These are phyloP conservation scores for Neopipo cinnamomea DNA, from an alignment of 2,113 vertebrate species.

Conservation along the genomic window DNA sequence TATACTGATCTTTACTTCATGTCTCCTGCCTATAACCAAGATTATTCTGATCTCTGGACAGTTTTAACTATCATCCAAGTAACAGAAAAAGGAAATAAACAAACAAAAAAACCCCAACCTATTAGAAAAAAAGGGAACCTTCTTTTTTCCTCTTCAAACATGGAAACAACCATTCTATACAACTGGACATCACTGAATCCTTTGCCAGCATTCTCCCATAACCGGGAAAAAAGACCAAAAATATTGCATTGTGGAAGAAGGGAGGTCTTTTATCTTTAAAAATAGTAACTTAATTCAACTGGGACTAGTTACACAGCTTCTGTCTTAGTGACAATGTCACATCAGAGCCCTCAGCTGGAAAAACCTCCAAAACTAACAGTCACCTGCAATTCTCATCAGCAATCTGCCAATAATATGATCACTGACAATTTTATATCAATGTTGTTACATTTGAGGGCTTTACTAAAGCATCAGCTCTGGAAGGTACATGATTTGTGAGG, in stretches of 20 bases:
- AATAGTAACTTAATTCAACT: not conserved
- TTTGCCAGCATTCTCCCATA: not conserved
- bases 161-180: not conserved
- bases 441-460: not conserved
- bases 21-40: not conserved
- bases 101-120: not conserved
- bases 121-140: fast-evolving
- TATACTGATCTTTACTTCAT: fast-evolving
- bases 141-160: not conserved
- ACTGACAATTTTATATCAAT: not conserved
- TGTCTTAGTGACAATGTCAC: not conserved
- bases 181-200: fast-evolving
- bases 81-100: not conserved
- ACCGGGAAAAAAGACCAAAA: not conserved
- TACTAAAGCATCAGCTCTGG: not conserved
- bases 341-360: not conserved
- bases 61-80: not conserved
- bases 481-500: not conserved
- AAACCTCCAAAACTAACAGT: not conserved
- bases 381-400: not conserved
- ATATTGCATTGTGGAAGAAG: not conserved
- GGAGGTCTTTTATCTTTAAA: not conserved
- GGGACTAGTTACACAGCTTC: not conserved
- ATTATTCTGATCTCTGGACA: not conserved
- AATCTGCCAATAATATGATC: not conserved